phyloP scores from a whole-genome alignment of 2,888 invertebrate species.

The Oligia latruncula region DNA sequence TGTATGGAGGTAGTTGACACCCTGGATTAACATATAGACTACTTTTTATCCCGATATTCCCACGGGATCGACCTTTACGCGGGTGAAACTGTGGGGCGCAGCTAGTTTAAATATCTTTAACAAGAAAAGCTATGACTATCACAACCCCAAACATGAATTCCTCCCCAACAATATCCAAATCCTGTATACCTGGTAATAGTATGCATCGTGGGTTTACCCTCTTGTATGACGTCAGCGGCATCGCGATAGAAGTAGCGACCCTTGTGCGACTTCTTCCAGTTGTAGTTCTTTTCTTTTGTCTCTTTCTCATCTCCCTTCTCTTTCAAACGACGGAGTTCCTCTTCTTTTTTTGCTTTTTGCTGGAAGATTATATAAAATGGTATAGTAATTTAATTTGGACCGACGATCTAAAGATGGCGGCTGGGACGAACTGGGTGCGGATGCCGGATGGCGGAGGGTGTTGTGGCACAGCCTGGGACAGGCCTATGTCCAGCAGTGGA shows the following conservation, averaged over 20 bases:
- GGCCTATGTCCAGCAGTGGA: no score
- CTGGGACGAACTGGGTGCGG: no score
- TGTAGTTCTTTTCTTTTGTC: slow-evolving; percentile 89
- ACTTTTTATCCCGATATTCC: no score
- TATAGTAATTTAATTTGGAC: not conserved
- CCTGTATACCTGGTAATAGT: slow-evolving; percentile 83
- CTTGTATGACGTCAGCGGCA: slow-evolving; percentile 96
- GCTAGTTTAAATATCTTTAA: not conserved
- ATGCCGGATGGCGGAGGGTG: no score
- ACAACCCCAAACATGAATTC: slow-evolving; percentile 7
- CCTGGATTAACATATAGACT: no score
- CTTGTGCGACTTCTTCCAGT: slow-evolving; percentile 93
- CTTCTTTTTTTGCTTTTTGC: slow-evolving; percentile 86
- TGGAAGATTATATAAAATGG: slow-evolving; percentile 59
- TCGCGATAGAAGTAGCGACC: slow-evolving; percentile 95
- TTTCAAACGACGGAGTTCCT: slow-evolving; percentile 82
- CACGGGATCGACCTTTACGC: no score
- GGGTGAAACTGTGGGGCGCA: no score
- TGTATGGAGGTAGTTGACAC: no score
- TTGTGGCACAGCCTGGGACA: no score
- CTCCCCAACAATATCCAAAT: slow-evolving; percentile 43
- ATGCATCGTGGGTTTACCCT: slow-evolving; percentile 92
- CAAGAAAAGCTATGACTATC: not conserved
- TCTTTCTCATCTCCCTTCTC: slow-evolving; percentile 90
- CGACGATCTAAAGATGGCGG: no score